Evolutionary conservation across 2,113 vertebrate species (phyloP), one percentile per base, ranked within the genome.

Genomic region (Sinosuthora webbiana): DNA sequence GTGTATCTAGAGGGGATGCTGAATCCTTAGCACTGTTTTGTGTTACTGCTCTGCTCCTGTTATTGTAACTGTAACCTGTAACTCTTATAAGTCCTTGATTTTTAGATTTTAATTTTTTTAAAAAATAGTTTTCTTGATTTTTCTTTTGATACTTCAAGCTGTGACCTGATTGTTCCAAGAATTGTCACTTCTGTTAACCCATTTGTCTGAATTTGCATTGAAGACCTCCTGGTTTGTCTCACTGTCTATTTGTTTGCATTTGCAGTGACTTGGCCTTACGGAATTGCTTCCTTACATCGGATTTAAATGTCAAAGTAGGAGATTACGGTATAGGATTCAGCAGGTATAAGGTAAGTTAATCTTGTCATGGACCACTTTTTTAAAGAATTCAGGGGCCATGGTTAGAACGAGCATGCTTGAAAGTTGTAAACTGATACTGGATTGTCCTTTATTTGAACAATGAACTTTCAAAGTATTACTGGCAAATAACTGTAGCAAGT

Each of bases 251-350:
- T 81, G 37, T 85, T 88, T 76, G 39, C 49, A 88, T 57, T 89
- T 65, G 37, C 93, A 99, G 99, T 97, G 99, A 99, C 95, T 96
- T 99, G 96, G 99, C 99, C 87, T 98, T 99, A 94, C 97, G 99
- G 94, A 99, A 99, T 96, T 99, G 99, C 97, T 99, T 98, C 95
- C 98, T 99, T 55, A 99, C 99, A 23, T 98, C 98, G 1, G 99
- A 99, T 95, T 98, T 99, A 91, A 99, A 99, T 30, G 99, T 99
- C 90, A 99, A 99, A 98, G 98, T 99, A 75, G 99, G 99, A 87
- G 99, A 99, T 96, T 99, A 99, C 45, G 99, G 99, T 25, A 99
- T 99, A 82, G 99, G 99, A 88, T 98, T 98, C 95, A 99, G 98
- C 83, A 98, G 98, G 95, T 99, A 99, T 84, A 99, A 99, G 98